These are phyloP conservation scores for Nyleta sp. DNA, from an alignment of 2,888 invertebrate species.

Conservation along the genomic window DNA sequence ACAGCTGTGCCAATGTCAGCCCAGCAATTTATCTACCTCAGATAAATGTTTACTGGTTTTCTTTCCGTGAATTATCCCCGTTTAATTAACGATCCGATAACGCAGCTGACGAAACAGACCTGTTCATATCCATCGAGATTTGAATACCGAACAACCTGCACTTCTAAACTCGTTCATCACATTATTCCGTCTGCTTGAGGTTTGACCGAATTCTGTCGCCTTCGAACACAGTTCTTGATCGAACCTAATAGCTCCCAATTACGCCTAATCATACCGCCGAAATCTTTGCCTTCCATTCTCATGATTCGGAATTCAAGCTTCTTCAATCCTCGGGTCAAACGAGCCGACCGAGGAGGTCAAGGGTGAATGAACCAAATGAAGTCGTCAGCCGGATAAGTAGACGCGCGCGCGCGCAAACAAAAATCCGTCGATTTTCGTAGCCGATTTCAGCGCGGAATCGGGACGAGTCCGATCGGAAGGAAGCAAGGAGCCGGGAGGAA, in stretches of 20 bases:
- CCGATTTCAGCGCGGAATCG: neutral
- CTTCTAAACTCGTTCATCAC: no score
- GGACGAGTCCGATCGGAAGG: neutral
- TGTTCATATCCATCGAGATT: no score
- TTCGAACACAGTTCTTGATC: neutral
- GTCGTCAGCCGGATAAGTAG: neutral
- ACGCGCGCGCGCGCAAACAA: constrained; percentile 7
- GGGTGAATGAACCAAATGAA: constrained; percentile 19
- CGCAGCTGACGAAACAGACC: no score
- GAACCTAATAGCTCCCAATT: constrained; percentile 24
- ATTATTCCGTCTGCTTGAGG: no score
- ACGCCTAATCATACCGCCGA: constrained; percentile 16
- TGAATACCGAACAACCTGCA: no score
- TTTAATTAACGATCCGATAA: no score
- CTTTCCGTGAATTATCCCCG: no score
- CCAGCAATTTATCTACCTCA: no score
- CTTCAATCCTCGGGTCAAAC: constrained; percentile 20
- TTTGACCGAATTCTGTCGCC: no score
- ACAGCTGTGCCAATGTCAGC: no score
- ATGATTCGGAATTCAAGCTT: neutral
- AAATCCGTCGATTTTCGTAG: constrained; percentile 9
- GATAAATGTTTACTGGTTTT: no score
- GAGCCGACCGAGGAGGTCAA: constrained; percentile 3
- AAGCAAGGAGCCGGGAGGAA: neutral
- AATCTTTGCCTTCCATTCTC: constrained; percentile 7